Evolutionary conservation across 2,797 vertebrate genomes (phyloP), one percentile per base, ranked within the genome.

Genomic region (Sarcoramphus papa): DNA sequence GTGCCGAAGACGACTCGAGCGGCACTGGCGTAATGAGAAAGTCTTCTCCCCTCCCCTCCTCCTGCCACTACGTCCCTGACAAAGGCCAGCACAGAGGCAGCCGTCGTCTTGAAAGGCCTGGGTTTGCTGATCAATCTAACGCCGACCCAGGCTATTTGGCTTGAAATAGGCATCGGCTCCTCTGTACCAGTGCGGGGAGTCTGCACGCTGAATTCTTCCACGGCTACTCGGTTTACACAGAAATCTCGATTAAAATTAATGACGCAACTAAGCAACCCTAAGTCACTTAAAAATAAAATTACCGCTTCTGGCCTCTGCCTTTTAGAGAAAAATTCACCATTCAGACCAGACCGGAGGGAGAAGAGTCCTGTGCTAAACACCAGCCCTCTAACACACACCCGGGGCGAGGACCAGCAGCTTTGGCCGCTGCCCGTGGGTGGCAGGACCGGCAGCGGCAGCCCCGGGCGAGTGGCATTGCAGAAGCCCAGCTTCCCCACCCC

Each of bases 401-500:
- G 6, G 41, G 77, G 37, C 4, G 11, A 62, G 53, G 23, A 41
- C 22, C 23, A 65, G 47, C n/a, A 37, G 45, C 48, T 77, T 76
- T 15, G 11, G 18, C 82, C 1, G 0, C 64, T 50, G 28, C 24
- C 64, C 2, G 3, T 2, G 0, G 15, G 28, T 2, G 1, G 31
- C 35, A 37, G 89, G 69, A 37, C 35, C 0, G 0, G 20, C 48
- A 19, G 56, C 2, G 3, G 50, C 18, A 40, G 45, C 50, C 30
- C 45, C 0, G 2, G 50, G 40, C 2, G 1, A 54, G 54, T 14
- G 3, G 67, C 12, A 0, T 10, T 22, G n/a, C 21, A 5, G 28
- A 9, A 24, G 28, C 48, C 48, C 33, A 4, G 13, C 24, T 33
- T 22, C 57, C 37, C 48, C 67, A 28, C 17, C 22, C 10, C 37